Conservation (phyloP, 2,888 invertebrate genomes). For the Laspeyria flexula region DNA sequence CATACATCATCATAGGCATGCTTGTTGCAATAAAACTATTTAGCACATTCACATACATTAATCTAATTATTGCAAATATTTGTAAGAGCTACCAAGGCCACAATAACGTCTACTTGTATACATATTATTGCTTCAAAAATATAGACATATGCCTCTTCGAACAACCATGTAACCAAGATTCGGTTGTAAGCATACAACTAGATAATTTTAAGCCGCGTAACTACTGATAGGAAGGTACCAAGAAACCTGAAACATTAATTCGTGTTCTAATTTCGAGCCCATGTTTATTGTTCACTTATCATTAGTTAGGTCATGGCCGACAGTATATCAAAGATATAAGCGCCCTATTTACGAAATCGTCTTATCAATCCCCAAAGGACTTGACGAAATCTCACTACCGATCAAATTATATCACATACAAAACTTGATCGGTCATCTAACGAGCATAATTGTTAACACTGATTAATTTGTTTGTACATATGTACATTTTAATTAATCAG, state of each 20-base stretch:
- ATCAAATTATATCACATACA: conserved; percentile 29
- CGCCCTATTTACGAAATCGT: neutral
- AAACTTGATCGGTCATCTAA: conserved; percentile 23
- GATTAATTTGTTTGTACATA: conserved; percentile 31
- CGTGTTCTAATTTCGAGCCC: conserved; percentile 17
- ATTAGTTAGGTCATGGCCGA: conserved; percentile 13
- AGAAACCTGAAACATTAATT: conserved; percentile 21
- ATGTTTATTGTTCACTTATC: conserved; percentile 15
- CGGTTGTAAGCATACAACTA: conserved; percentile 47
- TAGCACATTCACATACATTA: conserved; percentile 14
- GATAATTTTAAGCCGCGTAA: conserved; percentile 42
- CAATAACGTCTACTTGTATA: conserved; percentile 48
- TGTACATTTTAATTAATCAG: conserved; percentile 30
- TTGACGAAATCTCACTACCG: conserved; percentile 11
- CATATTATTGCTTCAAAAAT: conserved; percentile 60
- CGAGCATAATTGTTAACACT: conserved; percentile 8
- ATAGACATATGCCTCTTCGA: conserved; percentile 32
- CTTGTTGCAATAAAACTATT: conserved; percentile 23
- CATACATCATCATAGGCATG: neutral
- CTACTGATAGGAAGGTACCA: conserved; percentile 28
- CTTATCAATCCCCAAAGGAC: neutral
- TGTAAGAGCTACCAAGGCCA: conserved; percentile 59
- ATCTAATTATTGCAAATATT: conserved; percentile 45
- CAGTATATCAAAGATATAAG: conserved; percentile 7
- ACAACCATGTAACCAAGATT: conserved; percentile 26